These are phyloP conservation scores for Phortica magna DNA, from an alignment of 2,888 invertebrate species.

Conservation along the genomic window DNA sequence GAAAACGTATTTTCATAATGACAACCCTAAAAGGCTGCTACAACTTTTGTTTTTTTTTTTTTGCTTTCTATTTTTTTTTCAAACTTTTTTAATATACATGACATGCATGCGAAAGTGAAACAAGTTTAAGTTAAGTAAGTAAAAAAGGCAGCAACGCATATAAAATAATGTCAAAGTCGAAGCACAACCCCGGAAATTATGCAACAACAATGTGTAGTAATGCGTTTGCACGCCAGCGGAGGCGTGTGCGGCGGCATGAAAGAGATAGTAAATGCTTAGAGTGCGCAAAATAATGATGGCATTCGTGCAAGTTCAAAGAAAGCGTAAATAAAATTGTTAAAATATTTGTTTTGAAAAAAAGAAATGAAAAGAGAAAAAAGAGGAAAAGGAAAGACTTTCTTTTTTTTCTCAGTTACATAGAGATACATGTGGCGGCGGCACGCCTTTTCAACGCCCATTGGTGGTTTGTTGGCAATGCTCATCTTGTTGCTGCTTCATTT, in stretches of 20 bases:
- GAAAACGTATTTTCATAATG: constrained; percentile 4
- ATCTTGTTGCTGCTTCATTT: constrained; percentile 56
- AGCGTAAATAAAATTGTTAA: constrained; percentile 72
- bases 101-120: constrained; percentile 20
- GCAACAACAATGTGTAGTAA: not conserved
- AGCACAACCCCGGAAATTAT: constrained; percentile 16
- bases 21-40: constrained; percentile 11
- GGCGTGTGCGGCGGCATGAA: not conserved
- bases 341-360: constrained; percentile 52
- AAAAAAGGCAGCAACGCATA: not conserved
- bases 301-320: constrained; percentile 59
- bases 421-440: not conserved
- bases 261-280: not conserved
- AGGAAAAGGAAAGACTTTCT: constrained; percentile 31
- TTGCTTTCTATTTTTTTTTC: not conserved
- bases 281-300: constrained; percentile 60
- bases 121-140: constrained; percentile 3
- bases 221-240: too few relatives aligned
- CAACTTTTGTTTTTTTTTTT: not conserved
- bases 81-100: not conserved
- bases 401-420: not conserved
- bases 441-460: not conserved
- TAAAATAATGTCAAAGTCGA: constrained; percentile 23
- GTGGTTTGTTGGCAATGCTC: constrained; percentile 41
- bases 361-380: constrained; percentile 31